Evolutionary conservation across 2,113 vertebrate genomes (phyloP).

Genomic region (Pontoporia blainvillei): DNA sequence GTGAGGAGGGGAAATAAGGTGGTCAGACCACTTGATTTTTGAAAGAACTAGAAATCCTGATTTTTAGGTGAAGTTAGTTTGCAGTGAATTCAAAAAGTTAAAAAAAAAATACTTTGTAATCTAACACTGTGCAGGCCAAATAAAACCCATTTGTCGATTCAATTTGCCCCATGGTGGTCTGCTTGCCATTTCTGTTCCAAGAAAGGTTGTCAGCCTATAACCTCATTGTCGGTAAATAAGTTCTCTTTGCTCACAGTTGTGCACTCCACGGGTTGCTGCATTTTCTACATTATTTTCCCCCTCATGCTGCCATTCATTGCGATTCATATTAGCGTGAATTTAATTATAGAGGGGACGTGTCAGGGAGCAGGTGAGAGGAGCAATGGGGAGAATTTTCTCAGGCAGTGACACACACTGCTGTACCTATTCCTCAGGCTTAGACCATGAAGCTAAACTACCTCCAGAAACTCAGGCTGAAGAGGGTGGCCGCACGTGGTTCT

Average conservation of each 20-base stretch:
- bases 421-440: neutral
- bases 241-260: neutral
- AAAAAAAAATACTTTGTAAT: neutral
- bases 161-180: neutral
- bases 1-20: neutral
- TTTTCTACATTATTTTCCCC: neutral
- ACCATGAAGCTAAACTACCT: neutral
- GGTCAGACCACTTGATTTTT: neutral
- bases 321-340: neutral
- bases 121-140: neutral
- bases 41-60: neutral
- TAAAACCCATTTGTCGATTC: neutral
- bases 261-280: neutral
- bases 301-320: neutral
- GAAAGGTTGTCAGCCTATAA: neutral
- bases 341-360: neutral
- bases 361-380: neutral
- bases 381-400: neutral
- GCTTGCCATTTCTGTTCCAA: neutral
- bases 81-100: neutral
- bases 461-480: neutral
- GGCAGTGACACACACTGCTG: neutral
- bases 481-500: neutral
- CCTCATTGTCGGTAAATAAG: neutral
- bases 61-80: neutral